Evolutionary conservation across 2,797 vertebrate genomes (phyloP), one percentile per base, ranked within the genome.

Genomic region (Sebastes minor): DNA sequence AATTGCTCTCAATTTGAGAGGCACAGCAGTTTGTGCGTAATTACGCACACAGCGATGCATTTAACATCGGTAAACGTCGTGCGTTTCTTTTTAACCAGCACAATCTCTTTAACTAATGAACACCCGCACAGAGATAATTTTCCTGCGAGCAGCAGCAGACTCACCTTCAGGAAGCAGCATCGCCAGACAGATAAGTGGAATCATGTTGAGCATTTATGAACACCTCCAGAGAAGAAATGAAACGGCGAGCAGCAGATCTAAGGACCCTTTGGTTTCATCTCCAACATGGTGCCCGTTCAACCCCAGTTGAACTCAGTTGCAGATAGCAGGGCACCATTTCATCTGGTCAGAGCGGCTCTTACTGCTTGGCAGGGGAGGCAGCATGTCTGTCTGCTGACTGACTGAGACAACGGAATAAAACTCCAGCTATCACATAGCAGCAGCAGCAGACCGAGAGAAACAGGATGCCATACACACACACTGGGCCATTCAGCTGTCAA

Each of bases 351-450:
- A 22, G 61, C 74, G 42, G 81, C 82, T 78, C 86, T 87, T 68
- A 86, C 64, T 35, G 88, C 87, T 91, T 91, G 88, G 91, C 89
- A 86, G 88, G 81, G 71, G 91, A 86, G 85, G 67, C 76, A 33
- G 84, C 87, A 52, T 79, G 91, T 89, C 64, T 52, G 42, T 42
- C 93, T 85, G 72, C 35, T 38, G 35, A 38, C 88, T 53, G 80
- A 76, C 87, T 49, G 83, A 86, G 82, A 83, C 80, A 38, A 35
- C 46, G 93, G 92, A 95, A 96, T 90, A 88, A 90, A 95, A 96
- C 91, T 92, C 94, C 74, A 67, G 93, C 90, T 95, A 95, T 96
- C 95, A 88, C 82, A 80, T 96, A 38, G 35, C 35, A 75, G 91
- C 95, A 91, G 84, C 85, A 73, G 83, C 84, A 81, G 88, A 86